These are phyloP conservation scores for Lasioglossum morio DNA, from an alignment of 2,888 invertebrate species.

Conservation along the genomic window DNA sequence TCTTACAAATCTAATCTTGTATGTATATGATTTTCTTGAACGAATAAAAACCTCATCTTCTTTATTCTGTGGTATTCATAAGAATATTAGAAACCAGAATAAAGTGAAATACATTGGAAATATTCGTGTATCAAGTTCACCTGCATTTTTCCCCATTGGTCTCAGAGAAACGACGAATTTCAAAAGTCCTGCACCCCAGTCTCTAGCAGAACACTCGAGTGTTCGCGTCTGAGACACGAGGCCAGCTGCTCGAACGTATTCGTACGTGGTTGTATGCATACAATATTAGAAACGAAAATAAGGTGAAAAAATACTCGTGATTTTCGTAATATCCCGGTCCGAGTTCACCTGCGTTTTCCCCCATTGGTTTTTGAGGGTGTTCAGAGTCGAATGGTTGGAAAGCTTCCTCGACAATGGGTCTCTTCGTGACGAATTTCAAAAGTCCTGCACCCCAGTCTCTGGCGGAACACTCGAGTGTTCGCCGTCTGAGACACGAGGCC, in stretches of 20 bases:
- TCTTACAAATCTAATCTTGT: no score
- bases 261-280: slow-evolving; percentile 24
- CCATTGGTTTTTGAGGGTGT: background rate
- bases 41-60: no score
- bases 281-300: background rate
- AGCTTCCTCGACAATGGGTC: background rate
- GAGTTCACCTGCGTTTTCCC: background rate
- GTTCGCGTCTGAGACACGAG: slow-evolving; percentile 19
- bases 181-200: slow-evolving; percentile 5
- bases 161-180: slow-evolving; percentile 11
- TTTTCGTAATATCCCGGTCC: background rate
- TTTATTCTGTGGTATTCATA: no score
- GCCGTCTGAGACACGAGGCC: slow-evolving; percentile 17
- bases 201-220: background rate
- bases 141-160: background rate
- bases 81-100: no score
- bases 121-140: background rate
- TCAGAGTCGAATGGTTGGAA: background rate
- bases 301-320: no score
- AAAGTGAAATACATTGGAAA: no score
- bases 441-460: background rate
- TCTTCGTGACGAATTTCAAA: slow-evolving; percentile 18
- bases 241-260: slow-evolving; percentile 11
- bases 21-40: no score
- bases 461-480: slow-evolving; percentile 4